These are phyloP conservation scores for Heliothis subflexa DNA, from an alignment of 1,140 invertebrate genomes.

Conservation along the genomic window DNA sequence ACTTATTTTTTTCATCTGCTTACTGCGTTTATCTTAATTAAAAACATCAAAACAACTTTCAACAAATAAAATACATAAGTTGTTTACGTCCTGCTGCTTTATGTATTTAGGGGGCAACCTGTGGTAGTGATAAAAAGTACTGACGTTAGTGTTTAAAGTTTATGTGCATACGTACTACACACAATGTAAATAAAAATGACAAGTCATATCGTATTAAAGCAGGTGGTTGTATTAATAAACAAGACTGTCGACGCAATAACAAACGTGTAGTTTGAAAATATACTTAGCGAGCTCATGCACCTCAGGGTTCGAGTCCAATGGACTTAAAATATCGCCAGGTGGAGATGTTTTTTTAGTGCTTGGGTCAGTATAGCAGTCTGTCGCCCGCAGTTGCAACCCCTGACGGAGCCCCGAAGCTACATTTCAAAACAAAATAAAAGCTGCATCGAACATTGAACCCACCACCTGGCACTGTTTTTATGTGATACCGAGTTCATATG, in stretches of 20 bases:
- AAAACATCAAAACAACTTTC: too few species aligned
- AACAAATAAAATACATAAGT: too few species aligned
- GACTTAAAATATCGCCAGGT: constrained; percentile 64
- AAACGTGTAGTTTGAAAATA: constrained; percentile 5
- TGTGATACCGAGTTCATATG: constrained; percentile 47
- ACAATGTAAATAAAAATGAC: constrained; percentile 17
- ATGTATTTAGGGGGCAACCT: not conserved
- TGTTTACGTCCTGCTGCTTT: too few species aligned
- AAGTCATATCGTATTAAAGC: constrained; percentile 1
- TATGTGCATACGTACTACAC: not conserved
- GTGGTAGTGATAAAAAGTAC: not conserved
- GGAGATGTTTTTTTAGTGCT: constrained; percentile 57
- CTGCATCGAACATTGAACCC: constrained; percentile 74
- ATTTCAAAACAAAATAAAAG: constrained; percentile 72
- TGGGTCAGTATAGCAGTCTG: not conserved
- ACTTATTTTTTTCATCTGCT: too few species aligned
- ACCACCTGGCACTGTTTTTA: constrained; percentile 72
- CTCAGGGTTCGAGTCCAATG: constrained; percentile 11
- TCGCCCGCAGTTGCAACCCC: constrained; percentile 43
- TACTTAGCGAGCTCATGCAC: not conserved
- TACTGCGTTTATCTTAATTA: too few species aligned
- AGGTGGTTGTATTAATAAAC: constrained; percentile 28
- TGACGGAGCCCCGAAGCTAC: constrained; percentile 55
- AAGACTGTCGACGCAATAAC: constrained; percentile 9
- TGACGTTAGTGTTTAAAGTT: constrained; percentile 1